Evolutionary conservation across 2,888 invertebrate species (phyloP).

Genomic region (Augiades crinisus): DNA sequence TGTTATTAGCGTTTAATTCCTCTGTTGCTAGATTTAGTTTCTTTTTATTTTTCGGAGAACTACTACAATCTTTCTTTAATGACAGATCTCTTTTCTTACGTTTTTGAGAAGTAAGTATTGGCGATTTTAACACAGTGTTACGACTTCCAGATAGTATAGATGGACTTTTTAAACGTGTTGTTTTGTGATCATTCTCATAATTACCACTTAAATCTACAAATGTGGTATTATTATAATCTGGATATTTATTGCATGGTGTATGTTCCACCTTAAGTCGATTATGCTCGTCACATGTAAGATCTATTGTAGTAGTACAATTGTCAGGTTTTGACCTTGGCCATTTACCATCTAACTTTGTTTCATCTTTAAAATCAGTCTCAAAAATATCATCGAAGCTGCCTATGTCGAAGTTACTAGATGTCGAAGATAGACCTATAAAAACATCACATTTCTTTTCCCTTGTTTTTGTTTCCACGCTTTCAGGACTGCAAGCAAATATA

Average conservation of each 20-base stretch:
- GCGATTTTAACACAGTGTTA: constrained; percentile 46
- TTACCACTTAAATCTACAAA: too few relatives aligned
- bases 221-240: too few relatives aligned
- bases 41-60: constrained; percentile 38
- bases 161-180: constrained; percentile 49
- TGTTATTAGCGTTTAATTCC: constrained; percentile 31
- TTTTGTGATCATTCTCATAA: neutral
- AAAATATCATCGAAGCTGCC: constrained; percentile 75
- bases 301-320: neutral
- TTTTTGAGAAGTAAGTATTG: constrained; percentile 59
- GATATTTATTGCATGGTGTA: too few relatives aligned
- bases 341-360: constrained; percentile 14
- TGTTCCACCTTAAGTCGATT: too few relatives aligned
- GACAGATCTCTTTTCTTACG: constrained; percentile 50
- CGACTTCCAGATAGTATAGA: constrained; percentile 61
- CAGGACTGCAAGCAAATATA: constrained; percentile 60
- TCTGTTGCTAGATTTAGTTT: constrained; percentile 25
- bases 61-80: constrained; percentile 48
- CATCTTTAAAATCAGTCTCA: constrained; percentile 56
- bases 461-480: constrained; percentile 31
- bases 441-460: constrained; percentile 36
- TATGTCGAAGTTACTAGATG: constrained; percentile 56
- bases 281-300: neutral
- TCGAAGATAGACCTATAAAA: constrained; percentile 47
- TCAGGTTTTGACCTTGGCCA: neutral